Percentiles rank a stretch among this genome's conserved stretches.
Conservation (phyloP, 1,140 invertebrate genomes). For the Euura lappo region DNA sequence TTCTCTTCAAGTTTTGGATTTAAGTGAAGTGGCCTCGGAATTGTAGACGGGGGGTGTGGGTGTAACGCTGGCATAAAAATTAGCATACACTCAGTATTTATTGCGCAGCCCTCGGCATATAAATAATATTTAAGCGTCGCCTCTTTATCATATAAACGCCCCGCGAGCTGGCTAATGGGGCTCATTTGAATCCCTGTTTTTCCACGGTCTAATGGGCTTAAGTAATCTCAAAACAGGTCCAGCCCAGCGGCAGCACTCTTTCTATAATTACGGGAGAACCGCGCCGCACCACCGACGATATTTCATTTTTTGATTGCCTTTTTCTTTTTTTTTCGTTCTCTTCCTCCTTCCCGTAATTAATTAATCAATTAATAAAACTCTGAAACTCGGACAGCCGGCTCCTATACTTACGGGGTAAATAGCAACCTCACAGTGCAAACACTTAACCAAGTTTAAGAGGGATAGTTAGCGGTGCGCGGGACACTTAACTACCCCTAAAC, state of each 20-base stretch:
- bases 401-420: too few species aligned
- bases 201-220: constrained; percentile 20
- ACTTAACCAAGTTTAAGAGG: constrained; percentile 1
- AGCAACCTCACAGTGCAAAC: too few species aligned
- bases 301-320: not conserved
- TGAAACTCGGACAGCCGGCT: too few species aligned
- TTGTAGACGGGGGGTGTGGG: not conserved
- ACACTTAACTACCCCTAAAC: not conserved
- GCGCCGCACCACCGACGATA: too few species aligned
- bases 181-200: constrained; percentile 46
- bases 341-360: too few species aligned
- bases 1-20: too few species aligned
- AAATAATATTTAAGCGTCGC: constrained; percentile 42
- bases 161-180: constrained; percentile 20
- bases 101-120: constrained; percentile 28
- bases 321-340: too few species aligned
- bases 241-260: not conserved
- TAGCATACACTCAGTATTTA: constrained; percentile 37
- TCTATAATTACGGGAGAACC: too few species aligned
- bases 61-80: constrained; percentile 23
- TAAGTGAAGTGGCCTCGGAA: too few species aligned
- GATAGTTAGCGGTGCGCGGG: not conserved
- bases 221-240: not conserved
- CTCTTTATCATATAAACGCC: constrained; percentile 45
- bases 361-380: too few species aligned